These are phyloP conservation scores for Mus minutoides DNA, from an alignment of 2,797 vertebrate genomes.

Conservation along the genomic window DNA sequence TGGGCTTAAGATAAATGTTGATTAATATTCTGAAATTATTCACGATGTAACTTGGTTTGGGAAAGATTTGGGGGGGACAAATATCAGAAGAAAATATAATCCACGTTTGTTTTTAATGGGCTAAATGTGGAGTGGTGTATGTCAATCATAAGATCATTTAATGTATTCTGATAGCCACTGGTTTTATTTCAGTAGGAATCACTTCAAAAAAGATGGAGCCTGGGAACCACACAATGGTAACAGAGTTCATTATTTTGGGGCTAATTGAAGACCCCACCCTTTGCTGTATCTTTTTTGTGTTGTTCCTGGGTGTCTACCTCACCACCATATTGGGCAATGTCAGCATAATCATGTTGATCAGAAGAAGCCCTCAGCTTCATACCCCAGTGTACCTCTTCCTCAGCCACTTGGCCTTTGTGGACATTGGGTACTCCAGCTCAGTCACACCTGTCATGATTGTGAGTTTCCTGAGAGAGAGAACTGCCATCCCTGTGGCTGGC, in stretches of 20 bases:
- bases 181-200: conserved; percentile 5
- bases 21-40: not conserved
- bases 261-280: conserved; percentile 58
- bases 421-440: conserved; percentile 62
- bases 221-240: conserved; percentile 59
- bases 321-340: conserved; percentile 62
- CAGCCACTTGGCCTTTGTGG: conserved; percentile 68
- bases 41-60: not conserved
- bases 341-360: conserved; percentile 72
- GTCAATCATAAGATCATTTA: not conserved
- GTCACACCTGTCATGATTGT: conserved; percentile 67
- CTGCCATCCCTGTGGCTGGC: conserved; percentile 21
- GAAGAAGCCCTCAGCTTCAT: conserved; percentile 59
- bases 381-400: conserved; percentile 72
- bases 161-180: not conserved
- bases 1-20: not conserved
- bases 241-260: conserved; percentile 71
- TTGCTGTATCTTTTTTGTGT: conserved; percentile 56
- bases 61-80: not conserved
- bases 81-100: not conserved
- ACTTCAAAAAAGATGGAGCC: conserved; percentile 32
- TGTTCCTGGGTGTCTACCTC: conserved; percentile 68
- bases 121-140: not conserved
- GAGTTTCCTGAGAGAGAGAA: conserved; percentile 44
- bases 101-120: not conserved